Evolutionary conservation across 2,888 invertebrate genomes (phyloP).

Genomic region (Dendrolimus houi): DNA sequence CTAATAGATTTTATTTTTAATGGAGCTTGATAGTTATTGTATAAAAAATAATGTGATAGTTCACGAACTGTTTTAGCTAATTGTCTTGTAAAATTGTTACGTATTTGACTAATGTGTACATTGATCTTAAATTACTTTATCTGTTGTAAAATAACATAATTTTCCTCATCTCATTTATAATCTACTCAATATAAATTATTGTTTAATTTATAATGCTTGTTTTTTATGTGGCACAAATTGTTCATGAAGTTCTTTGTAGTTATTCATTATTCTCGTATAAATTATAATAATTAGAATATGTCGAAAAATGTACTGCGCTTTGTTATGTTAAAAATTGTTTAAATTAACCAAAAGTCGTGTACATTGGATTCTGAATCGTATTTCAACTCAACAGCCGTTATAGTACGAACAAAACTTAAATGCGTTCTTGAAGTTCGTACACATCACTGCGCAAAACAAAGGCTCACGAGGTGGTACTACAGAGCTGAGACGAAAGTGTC

Average conservation of each 20-base stretch:
- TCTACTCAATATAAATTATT: not conserved
- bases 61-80: slow-evolving; percentile 34
- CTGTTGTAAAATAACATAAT: slow-evolving; percentile 12
- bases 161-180: slow-evolving; percentile 8
- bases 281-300: not conserved
- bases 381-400: too few relatives aligned
- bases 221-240: slow-evolving; percentile 7
- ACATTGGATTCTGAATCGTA: too few relatives aligned
- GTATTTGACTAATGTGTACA: slow-evolving; percentile 21
- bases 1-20: slow-evolving; percentile 25
- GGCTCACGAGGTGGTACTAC: too few relatives aligned
- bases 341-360: slow-evolving; percentile 8
- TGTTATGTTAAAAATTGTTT: slow-evolving; percentile 28
- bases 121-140: slow-evolving; percentile 17
- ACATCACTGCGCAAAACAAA: too few relatives aligned
- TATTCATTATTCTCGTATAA: not conserved
- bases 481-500: too few relatives aligned
- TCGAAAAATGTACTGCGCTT: slow-evolving; percentile 1
- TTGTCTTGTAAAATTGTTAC: slow-evolving; percentile 35
- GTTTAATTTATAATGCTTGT: slow-evolving; percentile 3
- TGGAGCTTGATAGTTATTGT: slow-evolving; percentile 35
- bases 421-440: too few relatives aligned
- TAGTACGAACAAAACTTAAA: too few relatives aligned
- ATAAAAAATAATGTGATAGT: slow-evolving; percentile 22
- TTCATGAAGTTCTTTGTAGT: slow-evolving; percentile 8